Conservation (phyloP, 2,113 vertebrate genomes). For the Brachyhypopomus occidentalis region DNA sequence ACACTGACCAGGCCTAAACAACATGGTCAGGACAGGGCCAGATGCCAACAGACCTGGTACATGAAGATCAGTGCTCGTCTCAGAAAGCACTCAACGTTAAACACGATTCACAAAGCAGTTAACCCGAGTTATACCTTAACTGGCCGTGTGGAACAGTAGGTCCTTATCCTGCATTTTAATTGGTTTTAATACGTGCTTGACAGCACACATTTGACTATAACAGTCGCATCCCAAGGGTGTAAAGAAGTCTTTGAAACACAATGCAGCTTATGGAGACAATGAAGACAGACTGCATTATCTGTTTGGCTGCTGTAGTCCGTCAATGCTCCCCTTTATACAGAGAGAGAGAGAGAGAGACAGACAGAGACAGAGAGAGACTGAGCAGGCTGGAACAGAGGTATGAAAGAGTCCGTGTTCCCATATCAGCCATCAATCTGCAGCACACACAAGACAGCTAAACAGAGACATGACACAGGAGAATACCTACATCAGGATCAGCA, state of each 20-base stretch:
- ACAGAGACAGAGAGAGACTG: neutral
- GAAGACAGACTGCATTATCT: slow-evolving; percentile 43
- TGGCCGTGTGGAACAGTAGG: neutral
- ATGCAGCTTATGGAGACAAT: neutral
- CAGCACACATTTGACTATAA: neutral
- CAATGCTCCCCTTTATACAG: neutral
- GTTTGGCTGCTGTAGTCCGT: neutral
- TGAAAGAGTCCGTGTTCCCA: neutral
- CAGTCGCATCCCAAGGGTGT: neutral
- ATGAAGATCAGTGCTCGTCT: neutral
- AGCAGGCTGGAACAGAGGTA: neutral
- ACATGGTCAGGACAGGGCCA: neutral
- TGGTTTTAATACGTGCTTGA: neutral
- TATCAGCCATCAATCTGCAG: neutral
- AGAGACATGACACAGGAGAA: no score
- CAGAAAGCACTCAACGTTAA: neutral
- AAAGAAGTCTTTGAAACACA: slow-evolving; percentile 6
- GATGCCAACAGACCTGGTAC: neutral
- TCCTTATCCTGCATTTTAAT: neutral
- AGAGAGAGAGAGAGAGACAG: slow-evolving; percentile 7
- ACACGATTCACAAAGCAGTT: neutral
- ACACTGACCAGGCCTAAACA: neutral
- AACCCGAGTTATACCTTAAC: neutral
- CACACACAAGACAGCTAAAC: neutral
- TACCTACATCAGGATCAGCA: no score